Evolutionary conservation across 2,113 vertebrate species (phyloP), one percentile per base, ranked within the genome.

Genomic region (Oryzias celebensis): DNA sequence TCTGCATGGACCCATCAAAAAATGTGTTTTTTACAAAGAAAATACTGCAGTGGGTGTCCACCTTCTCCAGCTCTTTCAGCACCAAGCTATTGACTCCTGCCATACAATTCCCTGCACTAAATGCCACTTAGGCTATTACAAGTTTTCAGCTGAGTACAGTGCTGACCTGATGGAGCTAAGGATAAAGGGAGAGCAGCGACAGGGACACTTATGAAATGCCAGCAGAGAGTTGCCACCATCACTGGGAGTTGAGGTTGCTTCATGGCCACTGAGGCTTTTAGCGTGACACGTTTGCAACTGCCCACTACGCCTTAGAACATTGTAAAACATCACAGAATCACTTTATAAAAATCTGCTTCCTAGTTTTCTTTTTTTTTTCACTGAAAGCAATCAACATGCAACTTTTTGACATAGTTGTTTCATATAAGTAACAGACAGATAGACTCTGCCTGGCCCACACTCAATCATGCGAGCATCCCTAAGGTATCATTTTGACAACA

Each of bases 111-210:
- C 68, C 71, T 73, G 81, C 87, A 87, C 88, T 90, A 91, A 93
- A 91, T 90, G 87, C 87, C 89, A 92, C 87, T 91, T 90, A 90
- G 88, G 88, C 90, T 90, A 91, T 91, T 92, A 91, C 85, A 89
- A 85, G 80, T 89, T 85, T 87, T 85, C 80, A 89, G 80, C 85
- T 82, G 73, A 80, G 85, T 79, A 80, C 81, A 78, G 82, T 52
- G 70, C 62, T 87, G 85, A 90, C 87, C 89, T 66, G 41, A 62
- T 62, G 84, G 80, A 65, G 77, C 86, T 74, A 84, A 89, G 83
- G 81, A 87, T 78, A 88, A 84, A 75, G 80, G 62, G 65, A 83
- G 85, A 79, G 78, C 75, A 68, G 62, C 69, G 81, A 80, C 77
- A 82, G 83, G 80, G 81, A 77, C 83, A 82, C 73, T 86, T 83